Evolutionary conservation across 2,888 invertebrate species (phyloP).

Genomic region (Stenichneumon culpator): DNA sequence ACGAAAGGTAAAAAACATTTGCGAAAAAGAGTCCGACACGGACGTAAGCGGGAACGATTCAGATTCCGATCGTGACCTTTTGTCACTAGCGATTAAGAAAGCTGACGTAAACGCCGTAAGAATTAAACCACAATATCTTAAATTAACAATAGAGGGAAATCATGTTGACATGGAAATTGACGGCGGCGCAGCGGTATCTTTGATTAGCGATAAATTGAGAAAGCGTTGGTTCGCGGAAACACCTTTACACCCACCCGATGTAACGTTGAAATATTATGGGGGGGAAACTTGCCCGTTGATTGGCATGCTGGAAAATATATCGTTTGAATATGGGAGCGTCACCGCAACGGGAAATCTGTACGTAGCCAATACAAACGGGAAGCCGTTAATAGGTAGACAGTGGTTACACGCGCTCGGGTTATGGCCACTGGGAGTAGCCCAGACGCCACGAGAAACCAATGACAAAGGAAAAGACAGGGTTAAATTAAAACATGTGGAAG

Average conservation of each 20-base stretch:
- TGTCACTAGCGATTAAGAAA: not conserved
- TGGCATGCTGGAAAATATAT: conserved; percentile 14
- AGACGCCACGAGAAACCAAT: not conserved
- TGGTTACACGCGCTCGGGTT: conserved; percentile 52
- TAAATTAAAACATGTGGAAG: not conserved
- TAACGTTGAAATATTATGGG: conserved; percentile 1
- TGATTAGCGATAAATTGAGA: conserved; percentile 4
- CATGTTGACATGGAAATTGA: conserved; percentile 14
- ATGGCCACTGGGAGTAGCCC: conserved; percentile 46
- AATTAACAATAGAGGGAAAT: conserved; percentile 6
- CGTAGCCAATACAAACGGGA: conserved; percentile 30
- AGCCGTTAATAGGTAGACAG: conserved; percentile 51
- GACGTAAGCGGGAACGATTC: not conserved
- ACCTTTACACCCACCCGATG: not conserved
- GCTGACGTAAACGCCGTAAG: not conserved
- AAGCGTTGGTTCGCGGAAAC: not conserved
- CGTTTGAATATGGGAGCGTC: not conserved
- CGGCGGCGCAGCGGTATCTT: conserved; percentile 6
- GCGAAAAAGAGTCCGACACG: not conserved
- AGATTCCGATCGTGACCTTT: not conserved
- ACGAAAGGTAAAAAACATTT: conserved; percentile 4
- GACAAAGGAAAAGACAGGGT: not conserved
- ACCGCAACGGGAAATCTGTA: conserved; percentile 35
- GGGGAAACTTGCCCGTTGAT: not conserved
- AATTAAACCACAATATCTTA: not conserved